Evolutionary conservation across 2,113 vertebrate species (phyloP), one percentile per base, ranked within the genome.

Genomic region (Synchiropus splendidus): DNA sequence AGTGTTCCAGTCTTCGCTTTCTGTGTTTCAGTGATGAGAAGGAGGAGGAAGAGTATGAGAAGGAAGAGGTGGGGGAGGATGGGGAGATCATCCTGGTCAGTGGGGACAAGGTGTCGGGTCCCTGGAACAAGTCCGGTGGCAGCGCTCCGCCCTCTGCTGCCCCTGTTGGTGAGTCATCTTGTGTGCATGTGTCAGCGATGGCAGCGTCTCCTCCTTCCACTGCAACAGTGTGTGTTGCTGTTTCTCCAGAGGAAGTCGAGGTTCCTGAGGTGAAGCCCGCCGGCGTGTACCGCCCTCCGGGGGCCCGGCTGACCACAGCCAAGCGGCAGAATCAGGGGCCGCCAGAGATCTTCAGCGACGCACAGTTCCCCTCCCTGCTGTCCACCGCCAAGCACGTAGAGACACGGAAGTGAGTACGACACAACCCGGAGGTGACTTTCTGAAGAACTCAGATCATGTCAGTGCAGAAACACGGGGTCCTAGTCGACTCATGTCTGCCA

Each of bases 271-370:
- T 88, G 0, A 89, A 91, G 54, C 72, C 82, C 5, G 2, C 83
- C 1, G 94, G 94, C 1, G 95, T 99, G 5, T 99, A 99, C 71
- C 84, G 95, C 61, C 95, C 94, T 3, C 95, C 95, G 0, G 94
- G 91, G 0, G 94, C 94, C 69, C 84, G 94, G 31, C 65, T 80
- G 51, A 71, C 86, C 51, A 77, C 86, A 15, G 75, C 80, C 3
- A 88, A 86, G 62, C 82, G 85, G 1, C 86, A 83, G 39, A 45
- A 10, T 34, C 92, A 92, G 64, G 92, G 92, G 34, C 95, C 95
- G 14, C 95, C 94, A 2, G 95, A 99, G 66, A 99, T 98, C 73
- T 93, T 76, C 65, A 97, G 81, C 1, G 94, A 99, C 21, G 61
- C 91, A 0, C 95, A 99, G 74, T 99, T 99, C 70, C 95, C 95